Base-by-base conservation (phyloP, 2,113 vertebrate genomes). In the Dermatemys mawii region DNA sequence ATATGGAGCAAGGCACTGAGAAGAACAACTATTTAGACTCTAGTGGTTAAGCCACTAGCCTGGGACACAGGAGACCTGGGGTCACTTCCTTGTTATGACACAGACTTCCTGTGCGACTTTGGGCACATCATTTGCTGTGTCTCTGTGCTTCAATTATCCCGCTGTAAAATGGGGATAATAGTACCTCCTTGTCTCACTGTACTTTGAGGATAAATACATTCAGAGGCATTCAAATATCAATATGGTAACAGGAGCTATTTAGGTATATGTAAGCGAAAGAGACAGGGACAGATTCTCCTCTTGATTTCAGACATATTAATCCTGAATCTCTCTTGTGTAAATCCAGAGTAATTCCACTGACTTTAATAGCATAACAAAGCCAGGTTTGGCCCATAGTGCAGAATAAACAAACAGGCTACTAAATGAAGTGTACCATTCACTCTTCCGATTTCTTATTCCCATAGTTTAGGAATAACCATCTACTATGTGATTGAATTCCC, bases 371-470 rank as follows among this genome's bases (percentile, higher is more conserved):
- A 27, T 44, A 75, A 75, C 24, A 75, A 46, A 46, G 41, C 19
- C 19, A 70, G 17, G 16, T 38, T 70, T 70, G n/a, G 8, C 19
- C n/a, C 63, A 38, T 2, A 70, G n/a, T 38, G 63, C 35, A 38
- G 10, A 70, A 96, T 75, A 94, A 90, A 86, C 5, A 1, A 97
- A 84, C 86, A 90, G 84, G 70, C 86, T 89, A 73, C 35, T n/a
- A 67, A 0, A 10, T 3, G 51, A 94, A 82, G 94, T 83, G 92
- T 93, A 90, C 84, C 21, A 86, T 85, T 92, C 1, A 0, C 2
- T 1, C 73, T 79, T 84, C 93, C 95, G 51, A 96, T 73, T 97
- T 94, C 94, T 93, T 84, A 76, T 82, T 93, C 88, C 91, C 92
- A 22, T 35, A 86, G 78, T 84, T 94, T 78, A 57, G 88, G 90